These are phyloP conservation scores for Trypoxylon attenuatum DNA, from an alignment of 2,888 invertebrate genomes.

Conservation along the genomic window DNA sequence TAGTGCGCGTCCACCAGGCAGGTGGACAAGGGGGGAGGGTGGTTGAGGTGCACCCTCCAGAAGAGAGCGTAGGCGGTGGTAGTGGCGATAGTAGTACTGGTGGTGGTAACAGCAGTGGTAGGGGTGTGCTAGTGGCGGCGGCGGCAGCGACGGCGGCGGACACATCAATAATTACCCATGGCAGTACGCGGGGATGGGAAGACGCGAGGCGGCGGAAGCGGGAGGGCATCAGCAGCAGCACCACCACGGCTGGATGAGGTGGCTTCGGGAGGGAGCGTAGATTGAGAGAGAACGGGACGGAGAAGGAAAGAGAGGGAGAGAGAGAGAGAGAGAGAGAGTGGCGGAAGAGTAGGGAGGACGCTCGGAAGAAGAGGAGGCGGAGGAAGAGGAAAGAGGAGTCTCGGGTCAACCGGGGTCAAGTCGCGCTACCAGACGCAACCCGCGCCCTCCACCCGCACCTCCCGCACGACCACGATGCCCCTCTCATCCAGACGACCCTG, in stretches of 20 bases:
- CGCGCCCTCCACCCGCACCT: slow-evolving; percentile 61
- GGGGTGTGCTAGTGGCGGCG: slow-evolving; percentile 44
- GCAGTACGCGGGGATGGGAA: slow-evolving; percentile 61
- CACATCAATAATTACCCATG: slow-evolving; percentile 74
- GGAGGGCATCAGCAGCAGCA: no score
- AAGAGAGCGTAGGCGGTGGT: slow-evolving; percentile 50
- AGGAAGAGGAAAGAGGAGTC: slow-evolving; percentile 62
- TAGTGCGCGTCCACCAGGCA: slow-evolving; percentile 14
- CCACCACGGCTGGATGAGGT: slow-evolving; percentile 50
- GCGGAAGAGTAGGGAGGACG: slow-evolving; percentile 36
- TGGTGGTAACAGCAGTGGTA: no score
- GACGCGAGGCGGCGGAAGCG: slow-evolving; percentile 48
- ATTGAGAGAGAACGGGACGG: slow-evolving; percentile 27
- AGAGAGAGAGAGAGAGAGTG: slow-evolving; percentile 49
- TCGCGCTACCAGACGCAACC: slow-evolving; percentile 74
- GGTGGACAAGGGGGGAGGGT: not conserved
- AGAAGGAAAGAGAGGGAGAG: slow-evolving; percentile 45
- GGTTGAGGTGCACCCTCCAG: slow-evolving; percentile 23
- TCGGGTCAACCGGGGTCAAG: slow-evolving; percentile 75
- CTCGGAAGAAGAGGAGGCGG: slow-evolving; percentile 48
- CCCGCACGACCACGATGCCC: slow-evolving; percentile 50
- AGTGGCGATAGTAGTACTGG: no score
- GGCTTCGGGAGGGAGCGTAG: slow-evolving; percentile 42
- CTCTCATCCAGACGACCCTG: slow-evolving; percentile 55
- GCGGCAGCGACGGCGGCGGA: slow-evolving; percentile 67